These are phyloP conservation scores for Terebella lapidaria DNA, from an alignment of 2,888 invertebrate genomes.

Conservation along the genomic window DNA sequence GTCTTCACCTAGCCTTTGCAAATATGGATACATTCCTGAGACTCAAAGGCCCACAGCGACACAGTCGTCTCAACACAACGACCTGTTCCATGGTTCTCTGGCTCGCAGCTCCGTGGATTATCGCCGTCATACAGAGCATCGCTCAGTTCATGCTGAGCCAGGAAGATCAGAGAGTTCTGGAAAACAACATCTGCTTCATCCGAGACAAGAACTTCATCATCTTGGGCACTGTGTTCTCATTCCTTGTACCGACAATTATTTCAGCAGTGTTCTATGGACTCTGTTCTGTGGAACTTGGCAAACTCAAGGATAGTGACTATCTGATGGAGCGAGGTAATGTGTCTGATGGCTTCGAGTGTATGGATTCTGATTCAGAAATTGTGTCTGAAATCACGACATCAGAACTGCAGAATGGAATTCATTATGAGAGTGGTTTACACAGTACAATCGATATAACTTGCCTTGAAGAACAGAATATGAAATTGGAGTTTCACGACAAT, in stretches of 20 bases:
- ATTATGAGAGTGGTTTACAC: too few species aligned
- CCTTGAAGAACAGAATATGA: background rate
- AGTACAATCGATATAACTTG: too few species aligned
- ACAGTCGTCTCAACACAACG: slow-evolving; percentile 21
- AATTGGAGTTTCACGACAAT: background rate
- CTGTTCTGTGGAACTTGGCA: slow-evolving; percentile 17
- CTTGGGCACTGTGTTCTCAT: slow-evolving; percentile 26
- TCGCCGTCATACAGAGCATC: slow-evolving; percentile 24
- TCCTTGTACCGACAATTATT: slow-evolving; percentile 18
- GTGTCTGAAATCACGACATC: slow-evolving; percentile 5
- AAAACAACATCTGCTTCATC: slow-evolving; percentile 23
- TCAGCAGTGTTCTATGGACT: slow-evolving; percentile 18
- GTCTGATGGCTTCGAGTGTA: slow-evolving; percentile 13
- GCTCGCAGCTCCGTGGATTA: slow-evolving; percentile 27
- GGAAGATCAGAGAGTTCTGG: slow-evolving; percentile 15
- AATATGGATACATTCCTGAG: slow-evolving; percentile 26
- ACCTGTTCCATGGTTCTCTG: slow-evolving; percentile 26
- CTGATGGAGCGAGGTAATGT: slow-evolving; percentile 4
- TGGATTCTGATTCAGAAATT: slow-evolving; percentile 7
- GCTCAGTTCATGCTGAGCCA: slow-evolving; percentile 29
- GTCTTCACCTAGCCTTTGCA: slow-evolving; percentile 26
- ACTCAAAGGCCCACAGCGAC: slow-evolving; percentile 25
- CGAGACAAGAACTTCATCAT: slow-evolving; percentile 27
- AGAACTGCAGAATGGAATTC: background rate
- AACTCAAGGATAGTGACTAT: slow-evolving; percentile 6